Evolutionary conservation across 2,888 invertebrate species (phyloP).

Genomic region (Muschampia plurimacula): DNA sequence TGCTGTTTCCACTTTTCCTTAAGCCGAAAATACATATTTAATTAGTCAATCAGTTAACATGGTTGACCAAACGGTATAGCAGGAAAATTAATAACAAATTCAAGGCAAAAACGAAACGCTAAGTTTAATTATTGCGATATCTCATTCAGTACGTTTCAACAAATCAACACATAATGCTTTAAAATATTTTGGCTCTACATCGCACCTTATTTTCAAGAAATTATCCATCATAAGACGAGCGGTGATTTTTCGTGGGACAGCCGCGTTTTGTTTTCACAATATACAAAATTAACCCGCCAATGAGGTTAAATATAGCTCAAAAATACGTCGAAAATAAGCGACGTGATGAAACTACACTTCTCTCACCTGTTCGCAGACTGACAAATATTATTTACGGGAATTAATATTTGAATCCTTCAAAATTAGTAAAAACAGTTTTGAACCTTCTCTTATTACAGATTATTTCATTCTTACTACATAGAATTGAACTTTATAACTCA

Average conservation of each 20-base stretch:
- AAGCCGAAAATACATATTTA: background rate
- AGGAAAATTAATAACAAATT: slow-evolving; percentile 10
- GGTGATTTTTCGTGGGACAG: slow-evolving; percentile 79
- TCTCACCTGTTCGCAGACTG: slow-evolving; percentile 65
- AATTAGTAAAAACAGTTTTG: background rate
- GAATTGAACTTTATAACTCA: too few relatives aligned
- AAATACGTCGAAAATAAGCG: slow-evolving; percentile 66
- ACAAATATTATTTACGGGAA: slow-evolving; percentile 23
- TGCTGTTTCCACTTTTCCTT: background rate
- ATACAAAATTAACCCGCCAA: slow-evolving; percentile 66
- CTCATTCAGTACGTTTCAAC: slow-evolving; percentile 67
- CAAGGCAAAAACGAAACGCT: slow-evolving; percentile 39
- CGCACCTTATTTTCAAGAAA: slow-evolving; percentile 72
- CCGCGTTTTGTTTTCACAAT: slow-evolving; percentile 77
- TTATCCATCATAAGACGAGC: slow-evolving; percentile 81
- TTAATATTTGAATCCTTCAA: slow-evolving; percentile 8
- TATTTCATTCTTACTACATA: too few relatives aligned
- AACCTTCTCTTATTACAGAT: too few relatives aligned
- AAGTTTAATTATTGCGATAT: slow-evolving; percentile 63
- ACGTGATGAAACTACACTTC: slow-evolving; percentile 67
- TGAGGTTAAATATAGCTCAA: slow-evolving; percentile 69
- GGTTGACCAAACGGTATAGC: background rate
- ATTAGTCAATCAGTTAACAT: background rate
- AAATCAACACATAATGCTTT: slow-evolving; percentile 76
- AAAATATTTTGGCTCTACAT: slow-evolving; percentile 56